Conservation (phyloP, 2,888 invertebrate genomes). For the Monoplex corrugatus region DNA sequence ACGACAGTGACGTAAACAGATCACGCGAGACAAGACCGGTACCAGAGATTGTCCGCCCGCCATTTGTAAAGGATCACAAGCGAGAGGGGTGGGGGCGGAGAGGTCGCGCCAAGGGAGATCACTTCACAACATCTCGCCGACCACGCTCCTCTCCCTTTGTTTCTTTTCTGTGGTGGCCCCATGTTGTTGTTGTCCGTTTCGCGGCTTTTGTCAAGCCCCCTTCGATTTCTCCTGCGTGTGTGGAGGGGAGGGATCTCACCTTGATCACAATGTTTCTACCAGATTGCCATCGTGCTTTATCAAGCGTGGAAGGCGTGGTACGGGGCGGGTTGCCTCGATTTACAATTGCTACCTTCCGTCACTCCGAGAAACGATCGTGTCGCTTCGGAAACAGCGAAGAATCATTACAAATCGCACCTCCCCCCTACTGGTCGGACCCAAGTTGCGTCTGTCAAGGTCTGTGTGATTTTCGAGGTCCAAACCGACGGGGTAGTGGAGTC, state of each 20-base stretch:
- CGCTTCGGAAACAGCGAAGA: not conserved
- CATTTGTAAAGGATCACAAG: not conserved
- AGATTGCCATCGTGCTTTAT: not conserved
- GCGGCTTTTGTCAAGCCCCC: no score
- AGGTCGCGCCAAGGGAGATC: constrained; percentile 28
- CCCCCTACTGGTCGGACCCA: not conserved
- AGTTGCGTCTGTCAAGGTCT: constrained; percentile 12
- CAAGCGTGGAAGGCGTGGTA: not conserved
- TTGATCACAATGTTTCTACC: not conserved
- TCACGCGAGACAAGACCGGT: not conserved
- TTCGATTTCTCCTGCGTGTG: no score
- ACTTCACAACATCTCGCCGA: constrained; percentile 41
- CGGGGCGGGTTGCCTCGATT: not conserved
- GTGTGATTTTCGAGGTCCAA: not conserved
- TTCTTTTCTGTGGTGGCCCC: not conserved
- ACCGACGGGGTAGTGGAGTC: not conserved
- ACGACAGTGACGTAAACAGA: not conserved
- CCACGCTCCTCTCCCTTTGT: constrained; percentile 2
- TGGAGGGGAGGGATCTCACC: not conserved
- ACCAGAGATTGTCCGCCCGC: not conserved
- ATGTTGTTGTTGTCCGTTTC: not conserved
- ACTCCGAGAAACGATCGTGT: constrained; percentile 31
- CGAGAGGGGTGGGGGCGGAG: not conserved
- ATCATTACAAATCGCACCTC: constrained; percentile 8
- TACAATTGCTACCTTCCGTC: constrained; percentile 20